Evolutionary conservation across 2,113 vertebrate genomes (phyloP).

Genomic region (Corythaixoides concolor): DNA sequence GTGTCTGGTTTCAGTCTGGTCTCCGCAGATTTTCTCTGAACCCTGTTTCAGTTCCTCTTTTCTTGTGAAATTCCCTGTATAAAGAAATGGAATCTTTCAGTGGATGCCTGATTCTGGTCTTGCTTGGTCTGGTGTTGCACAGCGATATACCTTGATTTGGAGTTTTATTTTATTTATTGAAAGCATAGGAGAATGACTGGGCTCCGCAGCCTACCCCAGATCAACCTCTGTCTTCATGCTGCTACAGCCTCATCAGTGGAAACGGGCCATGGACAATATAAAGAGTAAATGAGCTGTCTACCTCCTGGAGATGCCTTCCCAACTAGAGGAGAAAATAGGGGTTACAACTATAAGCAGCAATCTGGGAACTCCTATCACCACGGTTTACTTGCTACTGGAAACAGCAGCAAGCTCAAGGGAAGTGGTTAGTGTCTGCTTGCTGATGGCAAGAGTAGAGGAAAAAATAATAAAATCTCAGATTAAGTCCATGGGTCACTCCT

Average conservation of each 20-base stretch:
- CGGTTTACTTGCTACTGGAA: not conserved
- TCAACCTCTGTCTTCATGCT: not conserved
- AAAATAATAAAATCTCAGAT: not conserved
- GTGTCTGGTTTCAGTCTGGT: constrained; percentile 21
- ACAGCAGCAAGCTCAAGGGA: not conserved
- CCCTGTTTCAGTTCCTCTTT: not conserved
- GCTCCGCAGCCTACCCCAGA: not conserved
- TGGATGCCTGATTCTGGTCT: not conserved
- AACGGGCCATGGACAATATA: not conserved
- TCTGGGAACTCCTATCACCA: not conserved
- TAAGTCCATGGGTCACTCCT: not conserved
- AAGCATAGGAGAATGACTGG: not conserved
- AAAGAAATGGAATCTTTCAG: not conserved
- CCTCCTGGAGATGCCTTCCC: not conserved
- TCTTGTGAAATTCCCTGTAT: not conserved
- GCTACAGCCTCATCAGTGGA: not conserved
- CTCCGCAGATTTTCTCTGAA: not conserved
- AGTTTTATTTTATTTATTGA: not conserved
- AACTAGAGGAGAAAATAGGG: not conserved
- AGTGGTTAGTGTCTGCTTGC: not conserved
- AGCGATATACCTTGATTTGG: not conserved
- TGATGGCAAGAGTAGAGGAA: not conserved
- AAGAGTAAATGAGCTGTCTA: not conserved
- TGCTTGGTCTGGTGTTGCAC: not conserved
- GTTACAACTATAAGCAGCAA: not conserved